Percentiles rank a stretch among this genome's conserved stretches.
Conservation (phyloP, 1,140 invertebrate genomes). For the Cyclina sinensis region DNA sequence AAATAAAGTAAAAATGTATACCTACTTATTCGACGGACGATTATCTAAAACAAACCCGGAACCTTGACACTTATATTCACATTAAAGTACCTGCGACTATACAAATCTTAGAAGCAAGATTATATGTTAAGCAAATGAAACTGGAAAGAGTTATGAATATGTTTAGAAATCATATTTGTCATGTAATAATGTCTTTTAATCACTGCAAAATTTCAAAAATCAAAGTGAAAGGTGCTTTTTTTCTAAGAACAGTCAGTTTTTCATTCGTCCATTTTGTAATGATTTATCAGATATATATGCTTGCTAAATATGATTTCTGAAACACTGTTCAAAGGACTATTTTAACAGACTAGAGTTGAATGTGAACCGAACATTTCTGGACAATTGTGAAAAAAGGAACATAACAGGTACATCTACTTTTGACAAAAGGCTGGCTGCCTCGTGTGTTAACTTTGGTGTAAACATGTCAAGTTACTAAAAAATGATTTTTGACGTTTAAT, state of each 20-base stretch:
- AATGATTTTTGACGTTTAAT: no score
- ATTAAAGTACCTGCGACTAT: conserved; percentile 49
- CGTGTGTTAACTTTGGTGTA: conserved; percentile 45
- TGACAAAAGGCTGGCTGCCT: conserved; percentile 28
- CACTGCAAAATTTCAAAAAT: no score
- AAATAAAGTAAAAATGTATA: conserved; percentile 6
- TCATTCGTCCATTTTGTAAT: no score
- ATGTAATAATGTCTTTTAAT: neutral
- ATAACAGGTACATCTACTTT: conserved; percentile 56
- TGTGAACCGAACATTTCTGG: conserved; percentile 54
- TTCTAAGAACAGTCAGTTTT: no score
- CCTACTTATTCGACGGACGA: neutral
- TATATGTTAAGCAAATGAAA: neutral
- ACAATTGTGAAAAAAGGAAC: conserved; percentile 40
- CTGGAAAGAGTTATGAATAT: neutral
- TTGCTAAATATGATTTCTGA: conserved; percentile 1
- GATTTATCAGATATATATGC: no score
- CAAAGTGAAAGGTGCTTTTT: no score
- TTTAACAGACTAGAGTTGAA: neutral
- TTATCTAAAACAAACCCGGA: neutral
- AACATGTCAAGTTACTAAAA: no score
- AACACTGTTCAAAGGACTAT: neutral
- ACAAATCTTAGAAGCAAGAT: neutral
- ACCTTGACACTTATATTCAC: neutral
- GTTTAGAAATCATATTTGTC: neutral